Base-by-base conservation (phyloP, 2,888 invertebrate species). In the Tillus elongatus region DNA sequence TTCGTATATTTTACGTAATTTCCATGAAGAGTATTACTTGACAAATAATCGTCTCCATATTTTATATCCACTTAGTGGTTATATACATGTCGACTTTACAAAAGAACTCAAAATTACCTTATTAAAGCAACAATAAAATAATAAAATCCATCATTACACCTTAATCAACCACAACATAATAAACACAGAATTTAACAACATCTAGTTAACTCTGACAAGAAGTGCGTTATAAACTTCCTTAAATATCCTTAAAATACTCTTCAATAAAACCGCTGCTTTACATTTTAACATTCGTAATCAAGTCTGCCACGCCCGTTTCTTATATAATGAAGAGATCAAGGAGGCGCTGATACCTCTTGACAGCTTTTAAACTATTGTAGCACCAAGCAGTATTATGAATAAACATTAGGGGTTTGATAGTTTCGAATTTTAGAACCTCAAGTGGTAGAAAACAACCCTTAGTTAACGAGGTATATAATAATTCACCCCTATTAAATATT, bases 81-180 rank as follows among this genome's bases (percentile, higher is more conserved):
- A n/a, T n/a, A n/a, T n/a, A n/a, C n/a, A n/a, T n/a, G n/a, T n/a
- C n/a, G n/a, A n/a, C n/a, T n/a, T 45, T 30, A 46, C 43, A 48
- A 46, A 45, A 37, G 45, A 37, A 33, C 32, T 19, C 37, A 40
- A 45, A 44, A 47, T 46, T 40, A 41, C 43, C 29, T 37, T 39
- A 45, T 43, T 41, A 45, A 32, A 34, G 11, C 33, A 16, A 30
- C 40, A 42, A 45, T 45, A 42, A 45, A 44, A 33, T 37, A 36
- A 43, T 48, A 48, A 47, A 47, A 36, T 38, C 33, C 34, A 36
- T 38, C 41, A 42, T 29, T 41, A 30, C 29, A 39, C 37, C 31
- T 36, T 37, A 43, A 45, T 39, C 35, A 36, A 39, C 43, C 37
- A 45, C 37, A 45, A 45, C 30, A 43, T 35, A 37, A 45, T 45